phyloP scores from a whole-genome alignment of 2,113 vertebrate genomes.

The Pygoscelis adeliae region DNA sequence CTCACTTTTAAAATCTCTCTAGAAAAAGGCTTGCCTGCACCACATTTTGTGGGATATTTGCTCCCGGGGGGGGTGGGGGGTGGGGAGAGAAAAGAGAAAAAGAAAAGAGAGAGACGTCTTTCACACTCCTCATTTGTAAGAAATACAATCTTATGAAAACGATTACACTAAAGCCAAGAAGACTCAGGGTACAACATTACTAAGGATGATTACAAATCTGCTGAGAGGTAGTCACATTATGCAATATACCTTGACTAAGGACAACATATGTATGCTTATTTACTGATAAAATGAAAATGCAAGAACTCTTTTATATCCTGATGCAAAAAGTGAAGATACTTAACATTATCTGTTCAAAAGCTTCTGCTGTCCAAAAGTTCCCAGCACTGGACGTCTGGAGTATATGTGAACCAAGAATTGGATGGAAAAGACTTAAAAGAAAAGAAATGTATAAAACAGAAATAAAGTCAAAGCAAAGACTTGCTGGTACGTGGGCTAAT shows the following conservation, averaged over 20 bases:
- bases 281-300: not conserved
- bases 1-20: not conserved
- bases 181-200: not conserved
- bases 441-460: not conserved
- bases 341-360: not conserved
- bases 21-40: not conserved
- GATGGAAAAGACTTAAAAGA: not conserved
- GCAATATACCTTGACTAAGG: not conserved
- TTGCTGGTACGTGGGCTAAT: not conserved
- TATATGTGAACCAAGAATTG: not conserved
- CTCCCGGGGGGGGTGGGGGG: not conserved
- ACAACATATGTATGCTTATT: not conserved
- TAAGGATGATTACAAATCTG: not conserved
- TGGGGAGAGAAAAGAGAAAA: not conserved
- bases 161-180: not conserved
- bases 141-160: not conserved
- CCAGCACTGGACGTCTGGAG: not conserved
- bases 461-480: not conserved
- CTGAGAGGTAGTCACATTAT: not conserved
- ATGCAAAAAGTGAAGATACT: not conserved
- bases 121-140: not conserved
- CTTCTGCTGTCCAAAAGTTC: not conserved
- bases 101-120: not conserved
- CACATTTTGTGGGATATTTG: not conserved
- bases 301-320: not conserved